Evolutionary conservation across 2,888 invertebrate species (phyloP).

Genomic region (Lithophane ornitopus): DNA sequence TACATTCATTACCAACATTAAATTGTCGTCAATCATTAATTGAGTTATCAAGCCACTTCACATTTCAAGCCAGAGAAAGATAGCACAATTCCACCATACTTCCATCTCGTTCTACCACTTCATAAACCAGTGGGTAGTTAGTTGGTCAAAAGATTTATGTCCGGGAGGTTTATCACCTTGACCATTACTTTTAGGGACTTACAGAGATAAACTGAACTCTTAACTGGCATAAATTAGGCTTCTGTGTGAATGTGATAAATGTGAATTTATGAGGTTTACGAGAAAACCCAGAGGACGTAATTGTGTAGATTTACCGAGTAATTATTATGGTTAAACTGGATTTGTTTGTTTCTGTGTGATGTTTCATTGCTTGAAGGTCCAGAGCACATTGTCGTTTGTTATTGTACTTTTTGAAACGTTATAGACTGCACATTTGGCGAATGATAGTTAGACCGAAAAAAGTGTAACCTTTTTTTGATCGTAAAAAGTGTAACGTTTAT

Average conservation of each 20-base stretch:
- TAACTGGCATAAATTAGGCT: constrained; percentile 70
- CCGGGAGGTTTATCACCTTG: constrained; percentile 64
- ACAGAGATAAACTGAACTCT: constrained; percentile 70
- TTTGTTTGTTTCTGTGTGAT: not conserved
- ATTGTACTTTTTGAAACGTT: too few species aligned
- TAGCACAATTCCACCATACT: not conserved
- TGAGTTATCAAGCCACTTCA: constrained; percentile 16
- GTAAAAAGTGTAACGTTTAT: too few species aligned
- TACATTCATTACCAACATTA: not conserved
- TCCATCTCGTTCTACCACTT: constrained; percentile 40
- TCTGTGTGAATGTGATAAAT: constrained; percentile 70
- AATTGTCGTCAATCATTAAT: constrained; percentile 13
- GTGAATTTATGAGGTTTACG: constrained; percentile 62
- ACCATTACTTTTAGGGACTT: constrained; percentile 64
- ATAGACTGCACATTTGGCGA: too few species aligned
- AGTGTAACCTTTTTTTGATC: too few species aligned
- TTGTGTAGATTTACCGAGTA: constrained; percentile 19
- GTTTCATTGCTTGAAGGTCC: constrained; percentile 1
- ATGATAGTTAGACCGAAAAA: too few species aligned
- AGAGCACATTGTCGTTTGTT: not conserved
- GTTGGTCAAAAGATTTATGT: constrained; percentile 61
- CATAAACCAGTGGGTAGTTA: constrained; percentile 24
- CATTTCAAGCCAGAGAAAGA: constrained; percentile 28
- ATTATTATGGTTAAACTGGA: constrained; percentile 8
- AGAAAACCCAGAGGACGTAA: constrained; percentile 15